Evolutionary conservation across 2,113 vertebrate genomes (phyloP), one percentile per base, ranked within the genome.

Genomic region (Opisthocomus hoazin): DNA sequence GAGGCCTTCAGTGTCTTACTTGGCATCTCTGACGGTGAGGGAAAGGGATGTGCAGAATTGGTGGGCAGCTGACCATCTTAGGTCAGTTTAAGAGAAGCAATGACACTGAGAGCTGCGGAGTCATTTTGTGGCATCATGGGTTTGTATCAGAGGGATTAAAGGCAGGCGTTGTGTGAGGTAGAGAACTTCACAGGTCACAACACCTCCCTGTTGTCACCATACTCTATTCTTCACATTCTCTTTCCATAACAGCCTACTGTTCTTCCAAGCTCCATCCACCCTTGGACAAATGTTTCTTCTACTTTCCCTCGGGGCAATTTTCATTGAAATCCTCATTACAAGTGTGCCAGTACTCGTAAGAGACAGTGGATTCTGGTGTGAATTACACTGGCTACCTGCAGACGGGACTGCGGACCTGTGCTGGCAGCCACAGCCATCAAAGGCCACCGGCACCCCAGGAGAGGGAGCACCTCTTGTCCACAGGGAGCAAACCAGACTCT

Each of bases 171-270:
- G 37, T 16, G 18, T 20, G 24, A 73, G n/a, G 12, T 26, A 65
- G 45, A 48, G 18, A 39, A 65, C 48, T 48, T 73, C 39, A 66
- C 30, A 36, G 16, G n/a, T 43, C 43, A 54, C 54, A 74, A 41
- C 32, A 61, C 32, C 13, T 61, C 46, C 46, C 37, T 15, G 5
- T 37, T 53, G 22, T 58, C 36, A 32, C 22, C 27, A 21, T 53
- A 32, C 21, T 41, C n/a, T n/a, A 7, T 48, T 36, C 0, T 32
- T n/a, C n/a, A n/a, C n/a, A n/a, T n/a, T 32, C 5, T 4, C 8
- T 36, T 24, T 68, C 27, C 4, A 0, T 56, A 22, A 61, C 13
- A 68, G 32, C 27, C 61, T 54, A 29, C 53, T 8, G 15, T 34
- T 69, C 48, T 68, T 63, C 50, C 43, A 56, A 8, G 6, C 26